These are phyloP conservation scores for Macropodus opercularis DNA, from an alignment of 2,797 vertebrate species.

Conservation along the genomic window DNA sequence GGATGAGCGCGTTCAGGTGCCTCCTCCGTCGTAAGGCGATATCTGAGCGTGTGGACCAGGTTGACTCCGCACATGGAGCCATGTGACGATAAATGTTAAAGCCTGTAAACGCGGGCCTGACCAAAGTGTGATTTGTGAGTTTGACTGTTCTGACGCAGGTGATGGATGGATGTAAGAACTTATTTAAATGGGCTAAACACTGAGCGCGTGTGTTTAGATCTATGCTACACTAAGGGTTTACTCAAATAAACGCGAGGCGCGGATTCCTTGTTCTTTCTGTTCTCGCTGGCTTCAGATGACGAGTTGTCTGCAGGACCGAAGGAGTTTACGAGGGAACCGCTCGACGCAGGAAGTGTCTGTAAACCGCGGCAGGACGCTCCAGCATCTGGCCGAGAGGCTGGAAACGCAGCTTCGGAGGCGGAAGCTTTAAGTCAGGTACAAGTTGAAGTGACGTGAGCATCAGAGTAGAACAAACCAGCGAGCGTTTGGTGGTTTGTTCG, in stretches of 20 bases:
- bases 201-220: slow-evolving; percentile 10
- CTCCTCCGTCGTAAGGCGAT: slow-evolving; percentile 55
- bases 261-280: neutral
- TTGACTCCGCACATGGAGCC: neutral
- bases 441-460: no score
- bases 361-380: slow-evolving; percentile 53
- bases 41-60: slow-evolving; percentile 32
- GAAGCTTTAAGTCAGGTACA: slow-evolving; percentile 42
- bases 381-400: slow-evolving; percentile 62
- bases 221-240: slow-evolving; percentile 20
- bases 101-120: neutral
- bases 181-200: slow-evolving; percentile 32
- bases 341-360: slow-evolving; percentile 61
- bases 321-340: slow-evolving; percentile 21
- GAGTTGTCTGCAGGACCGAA: slow-evolving; percentile 11
- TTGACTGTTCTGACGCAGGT: neutral
- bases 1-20: slow-evolving; percentile 19
- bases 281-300: neutral
- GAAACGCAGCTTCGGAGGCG: slow-evolving; percentile 54
- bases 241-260: slow-evolving; percentile 32
- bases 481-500: no score
- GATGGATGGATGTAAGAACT: neutral
- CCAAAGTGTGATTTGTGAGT: slow-evolving; percentile 11
- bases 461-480: no score
- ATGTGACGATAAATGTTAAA: slow-evolving; percentile 7